phyloP scores from a whole-genome alignment of 2,797 vertebrate genomes.

The Buceros bicornis region DNA sequence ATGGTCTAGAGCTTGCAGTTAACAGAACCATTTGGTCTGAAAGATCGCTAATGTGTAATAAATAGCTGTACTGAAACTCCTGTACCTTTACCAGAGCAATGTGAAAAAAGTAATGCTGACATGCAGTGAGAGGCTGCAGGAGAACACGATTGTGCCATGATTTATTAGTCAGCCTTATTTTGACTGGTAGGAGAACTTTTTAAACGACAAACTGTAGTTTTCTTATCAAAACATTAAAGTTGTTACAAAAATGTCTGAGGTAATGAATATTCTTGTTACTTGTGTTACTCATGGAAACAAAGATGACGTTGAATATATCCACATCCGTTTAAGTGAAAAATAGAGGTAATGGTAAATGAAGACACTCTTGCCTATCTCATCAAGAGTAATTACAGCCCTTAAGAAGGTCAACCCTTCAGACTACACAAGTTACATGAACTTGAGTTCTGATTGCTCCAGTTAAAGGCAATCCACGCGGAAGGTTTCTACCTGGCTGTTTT shows the following conservation, averaged over 20 bases:
- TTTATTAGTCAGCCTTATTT: not conserved
- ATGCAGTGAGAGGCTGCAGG: not conserved
- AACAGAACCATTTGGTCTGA: not conserved
- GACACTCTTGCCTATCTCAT: not conserved
- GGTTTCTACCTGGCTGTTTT: not conserved
- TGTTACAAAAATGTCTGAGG: not conserved
- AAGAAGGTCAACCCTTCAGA: not conserved
- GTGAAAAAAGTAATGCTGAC: not conserved
- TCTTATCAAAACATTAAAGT: conserved; percentile 26
- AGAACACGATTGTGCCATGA: not conserved
- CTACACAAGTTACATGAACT: not conserved
- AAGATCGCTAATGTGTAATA: not conserved
- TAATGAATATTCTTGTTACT: not conserved
- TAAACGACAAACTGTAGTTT: not conserved
- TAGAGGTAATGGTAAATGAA: not conserved
- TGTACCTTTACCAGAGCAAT: not conserved
- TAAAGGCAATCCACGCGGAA: not conserved
- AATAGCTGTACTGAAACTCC: not conserved
- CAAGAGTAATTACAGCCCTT: not conserved
- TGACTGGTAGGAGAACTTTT: not conserved
- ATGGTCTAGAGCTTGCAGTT: not conserved
- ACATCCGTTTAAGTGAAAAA: not conserved
- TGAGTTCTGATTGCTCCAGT: not conserved
- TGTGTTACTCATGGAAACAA: not conserved
- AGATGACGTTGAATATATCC: not conserved